Conservation (phyloP, 2,888 invertebrate species). For the Dromius quadrimaculatus region DNA sequence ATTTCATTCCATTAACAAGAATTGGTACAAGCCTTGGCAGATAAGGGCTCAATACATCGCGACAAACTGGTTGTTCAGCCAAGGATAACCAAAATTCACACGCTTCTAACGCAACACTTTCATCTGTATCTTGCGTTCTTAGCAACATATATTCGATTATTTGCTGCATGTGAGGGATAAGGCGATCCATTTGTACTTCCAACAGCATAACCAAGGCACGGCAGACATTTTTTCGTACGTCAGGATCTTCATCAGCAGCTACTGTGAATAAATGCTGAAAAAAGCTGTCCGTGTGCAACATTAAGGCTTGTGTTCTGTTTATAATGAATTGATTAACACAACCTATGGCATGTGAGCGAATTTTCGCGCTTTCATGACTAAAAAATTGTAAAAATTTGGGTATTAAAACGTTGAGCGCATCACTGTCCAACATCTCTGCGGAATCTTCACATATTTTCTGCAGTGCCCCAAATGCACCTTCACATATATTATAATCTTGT, state of each 20-base stretch:
- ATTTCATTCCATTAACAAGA: constrained; percentile 96
- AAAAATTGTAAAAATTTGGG: constrained; percentile 99
- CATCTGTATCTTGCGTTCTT: constrained; percentile 93
- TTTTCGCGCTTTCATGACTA: constrained; percentile 93
- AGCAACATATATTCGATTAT: constrained; percentile 99
- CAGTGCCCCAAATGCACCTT: constrained; percentile 97
- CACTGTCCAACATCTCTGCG: constrained; percentile 91
- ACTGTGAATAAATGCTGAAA: constrained; percentile 94
- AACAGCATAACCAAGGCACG: constrained; percentile 95
- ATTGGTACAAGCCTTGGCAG: constrained; percentile 90
- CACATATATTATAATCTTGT: constrained; percentile 95
- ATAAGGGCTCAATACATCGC: constrained; percentile 89
- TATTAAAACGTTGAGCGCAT: constrained; percentile 89
- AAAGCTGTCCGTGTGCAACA: constrained; percentile 94
- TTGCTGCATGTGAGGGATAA: constrained; percentile 94
- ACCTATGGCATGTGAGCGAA: constrained; percentile 96
- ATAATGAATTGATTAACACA: constrained; percentile 99
- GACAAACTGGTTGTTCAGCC: constrained; percentile 94
- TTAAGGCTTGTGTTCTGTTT: constrained; percentile 91
- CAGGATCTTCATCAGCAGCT: constrained; percentile 95
- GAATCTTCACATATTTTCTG: constrained; percentile 99
- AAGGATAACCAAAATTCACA: constrained; percentile 99
- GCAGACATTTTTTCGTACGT: constrained; percentile 98
- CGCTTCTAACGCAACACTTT: constrained; percentile 96
- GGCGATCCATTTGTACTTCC: constrained; percentile 94